Conservation (phyloP, 2,113 vertebrate species). For the Pontoporia blainvillei region DNA sequence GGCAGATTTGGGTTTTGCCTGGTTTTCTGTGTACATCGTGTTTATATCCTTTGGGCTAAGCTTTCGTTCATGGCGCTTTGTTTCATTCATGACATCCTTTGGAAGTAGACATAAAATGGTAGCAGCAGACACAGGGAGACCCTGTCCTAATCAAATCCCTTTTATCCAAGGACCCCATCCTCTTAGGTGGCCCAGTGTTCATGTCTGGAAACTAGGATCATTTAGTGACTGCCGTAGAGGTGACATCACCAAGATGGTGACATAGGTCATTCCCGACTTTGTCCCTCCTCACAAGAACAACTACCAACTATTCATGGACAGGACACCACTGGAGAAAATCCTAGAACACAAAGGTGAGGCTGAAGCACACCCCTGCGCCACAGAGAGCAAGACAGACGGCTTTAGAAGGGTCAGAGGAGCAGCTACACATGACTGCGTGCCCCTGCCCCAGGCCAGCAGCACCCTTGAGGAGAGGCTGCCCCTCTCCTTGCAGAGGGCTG, state of each 20-base stretch:
- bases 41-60: neutral
- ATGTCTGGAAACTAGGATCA: neutral
- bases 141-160: neutral
- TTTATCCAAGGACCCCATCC: neutral
- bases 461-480: neutral
- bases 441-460: accelerated
- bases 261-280: neutral
- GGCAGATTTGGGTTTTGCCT: neutral
- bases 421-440: neutral
- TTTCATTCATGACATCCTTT: neutral
- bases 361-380: neutral
- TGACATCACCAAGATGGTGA: neutral
- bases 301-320: neutral
- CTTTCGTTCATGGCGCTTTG: neutral
- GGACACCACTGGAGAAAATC: neutral
- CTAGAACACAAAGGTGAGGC: neutral
- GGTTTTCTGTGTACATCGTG: neutral
- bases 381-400: neutral
- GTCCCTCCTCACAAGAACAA: neutral
- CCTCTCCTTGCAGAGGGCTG: neutral
- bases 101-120: neutral
- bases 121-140: neutral
- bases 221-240: neutral
- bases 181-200: neutral
- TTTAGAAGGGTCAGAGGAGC: neutral